These are phyloP conservation scores for Lophius americanus DNA, from an alignment of 2,797 vertebrate species.

Conservation along the genomic window DNA sequence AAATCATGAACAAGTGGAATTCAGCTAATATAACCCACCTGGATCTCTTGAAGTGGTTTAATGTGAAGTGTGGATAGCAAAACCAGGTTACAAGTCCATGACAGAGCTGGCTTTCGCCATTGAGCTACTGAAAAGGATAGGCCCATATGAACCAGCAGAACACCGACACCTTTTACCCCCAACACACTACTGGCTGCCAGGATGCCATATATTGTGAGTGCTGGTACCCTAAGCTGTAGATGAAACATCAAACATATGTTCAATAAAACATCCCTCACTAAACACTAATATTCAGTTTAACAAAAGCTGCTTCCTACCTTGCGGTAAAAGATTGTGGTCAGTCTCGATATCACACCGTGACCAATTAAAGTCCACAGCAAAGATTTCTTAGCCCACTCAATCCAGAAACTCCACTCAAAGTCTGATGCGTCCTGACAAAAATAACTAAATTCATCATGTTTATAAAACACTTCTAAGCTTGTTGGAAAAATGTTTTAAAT, in stretches of 20 bases:
- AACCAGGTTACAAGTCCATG: conserved; percentile 88
- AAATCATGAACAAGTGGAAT: neutral
- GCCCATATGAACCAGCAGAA: conserved; percentile 85
- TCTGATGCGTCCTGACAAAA: conserved; percentile 87
- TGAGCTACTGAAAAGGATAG: conserved; percentile 89
- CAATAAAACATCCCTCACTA: conserved; percentile 1
- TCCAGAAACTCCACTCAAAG: conserved; percentile 98
- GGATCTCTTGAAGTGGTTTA: conserved; percentile 85
- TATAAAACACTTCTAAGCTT: neutral
- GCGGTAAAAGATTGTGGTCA: conserved; percentile 75
- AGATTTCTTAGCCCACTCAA: conserved; percentile 86
- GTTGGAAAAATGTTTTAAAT: neutral
- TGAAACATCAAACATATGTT: conserved; percentile 11
- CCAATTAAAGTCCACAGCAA: conserved; percentile 89
- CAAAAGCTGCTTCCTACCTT: conserved; percentile 78
- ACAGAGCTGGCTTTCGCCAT: conserved; percentile 81
- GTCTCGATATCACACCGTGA: conserved; percentile 85
- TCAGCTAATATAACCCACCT: conserved; percentile 79
- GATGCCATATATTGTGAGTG: conserved; percentile 87
- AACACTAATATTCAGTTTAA: neutral
- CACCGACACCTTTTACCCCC: conserved; percentile 84
- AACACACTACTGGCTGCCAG: conserved; percentile 85
- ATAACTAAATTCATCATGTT: neutral
- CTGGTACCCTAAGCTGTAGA: conserved; percentile 80
- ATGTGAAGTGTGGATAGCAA: conserved; percentile 88